Evolutionary conservation across 2,113 vertebrate species (phyloP).

Genomic region (Pedionomus torquatus): DNA sequence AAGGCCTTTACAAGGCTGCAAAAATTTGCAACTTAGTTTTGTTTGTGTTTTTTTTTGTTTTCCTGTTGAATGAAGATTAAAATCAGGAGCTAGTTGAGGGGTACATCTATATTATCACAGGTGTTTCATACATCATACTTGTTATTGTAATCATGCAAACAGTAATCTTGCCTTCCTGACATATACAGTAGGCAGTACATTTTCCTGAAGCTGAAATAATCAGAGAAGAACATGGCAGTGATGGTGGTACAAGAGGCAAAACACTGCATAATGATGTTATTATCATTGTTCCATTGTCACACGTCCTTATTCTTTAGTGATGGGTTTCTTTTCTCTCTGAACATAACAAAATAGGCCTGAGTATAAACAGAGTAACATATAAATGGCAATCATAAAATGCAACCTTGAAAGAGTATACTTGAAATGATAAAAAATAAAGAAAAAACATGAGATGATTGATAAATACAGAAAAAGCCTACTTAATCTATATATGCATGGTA

Average conservation of each 20-base stretch:
- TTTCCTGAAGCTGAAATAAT: slow-evolving; percentile 70
- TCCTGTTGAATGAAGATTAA: slow-evolving; percentile 9
- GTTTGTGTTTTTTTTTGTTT: background rate
- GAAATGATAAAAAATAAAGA: background rate
- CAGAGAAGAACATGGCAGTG: slow-evolving; percentile 69
- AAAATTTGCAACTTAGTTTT: background rate
- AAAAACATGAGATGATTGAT: background rate
- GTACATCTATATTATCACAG: slow-evolving; percentile 61
- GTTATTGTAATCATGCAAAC: slow-evolving; percentile 62
- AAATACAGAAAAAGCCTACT: slow-evolving; percentile 29
- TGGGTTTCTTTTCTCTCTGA: slow-evolving; percentile 28
- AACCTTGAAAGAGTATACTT: background rate
- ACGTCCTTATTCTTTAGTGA: slow-evolving; percentile 39
- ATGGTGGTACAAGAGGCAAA: slow-evolving; percentile 66
- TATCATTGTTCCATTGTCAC: slow-evolving; percentile 65
- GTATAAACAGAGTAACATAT: slow-evolving; percentile 21
- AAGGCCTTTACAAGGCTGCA: background rate
- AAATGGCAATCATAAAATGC: background rate
- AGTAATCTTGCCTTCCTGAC: slow-evolving; percentile 64
- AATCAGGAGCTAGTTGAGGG: slow-evolving; percentile 12
- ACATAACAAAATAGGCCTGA: slow-evolving; percentile 26
- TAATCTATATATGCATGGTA: slow-evolving; percentile 21
- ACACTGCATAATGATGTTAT: slow-evolving; percentile 59
- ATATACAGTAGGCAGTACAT: slow-evolving; percentile 63
- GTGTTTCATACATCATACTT: slow-evolving; percentile 35